These are phyloP conservation scores for Caenorhabditis japonica DNA, from an alignment of 2,888 invertebrate genomes.

Conservation along the genomic window DNA sequence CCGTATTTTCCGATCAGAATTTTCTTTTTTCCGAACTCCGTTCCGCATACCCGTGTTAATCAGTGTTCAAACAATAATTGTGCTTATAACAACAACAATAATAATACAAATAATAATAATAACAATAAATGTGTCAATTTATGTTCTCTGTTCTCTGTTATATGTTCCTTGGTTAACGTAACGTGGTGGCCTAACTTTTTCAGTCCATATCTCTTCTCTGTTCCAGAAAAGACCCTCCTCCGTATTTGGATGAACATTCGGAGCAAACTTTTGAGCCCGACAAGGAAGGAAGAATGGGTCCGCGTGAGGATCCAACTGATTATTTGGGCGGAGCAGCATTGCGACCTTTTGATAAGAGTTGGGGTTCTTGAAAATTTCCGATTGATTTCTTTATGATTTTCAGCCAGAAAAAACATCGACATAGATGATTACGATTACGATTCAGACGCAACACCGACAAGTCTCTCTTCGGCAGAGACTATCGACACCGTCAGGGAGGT, in stretches of 20 bases:
- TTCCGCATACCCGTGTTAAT: no score
- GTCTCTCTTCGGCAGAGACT: slow-evolving; percentile 37
- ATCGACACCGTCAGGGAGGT: slow-evolving; percentile 40
- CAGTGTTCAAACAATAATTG: no score
- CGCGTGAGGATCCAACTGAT: slow-evolving; percentile 53
- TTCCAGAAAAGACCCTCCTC: slow-evolving; percentile 46
- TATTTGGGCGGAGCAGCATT: slow-evolving; percentile 22
- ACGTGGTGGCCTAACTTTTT: no score
- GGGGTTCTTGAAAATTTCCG: neutral
- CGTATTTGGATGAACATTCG: slow-evolving; percentile 14
- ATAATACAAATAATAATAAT: no score
- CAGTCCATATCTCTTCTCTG: no score
- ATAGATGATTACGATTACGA: slow-evolving; percentile 22
- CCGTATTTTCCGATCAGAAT: no score
- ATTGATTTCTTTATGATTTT: neutral
- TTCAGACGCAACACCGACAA: slow-evolving; percentile 27
- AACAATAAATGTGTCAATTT: no score
- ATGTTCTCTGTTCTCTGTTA: no score
- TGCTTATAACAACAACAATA: no score
- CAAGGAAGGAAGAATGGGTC: slow-evolving; percentile 32
- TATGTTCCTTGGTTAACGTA: no score
- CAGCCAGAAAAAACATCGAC: slow-evolving; percentile 28
- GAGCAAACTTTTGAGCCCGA: slow-evolving; percentile 31
- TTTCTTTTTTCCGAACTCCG: no score
- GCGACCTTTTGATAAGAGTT: slow-evolving; percentile 32